A percentile compares a stretch with the other conserved stretches of the same genome.
These are phyloP conservation scores for Acleris emargana DNA, from an alignment of 2,888 invertebrate species.

Conservation along the genomic window DNA sequence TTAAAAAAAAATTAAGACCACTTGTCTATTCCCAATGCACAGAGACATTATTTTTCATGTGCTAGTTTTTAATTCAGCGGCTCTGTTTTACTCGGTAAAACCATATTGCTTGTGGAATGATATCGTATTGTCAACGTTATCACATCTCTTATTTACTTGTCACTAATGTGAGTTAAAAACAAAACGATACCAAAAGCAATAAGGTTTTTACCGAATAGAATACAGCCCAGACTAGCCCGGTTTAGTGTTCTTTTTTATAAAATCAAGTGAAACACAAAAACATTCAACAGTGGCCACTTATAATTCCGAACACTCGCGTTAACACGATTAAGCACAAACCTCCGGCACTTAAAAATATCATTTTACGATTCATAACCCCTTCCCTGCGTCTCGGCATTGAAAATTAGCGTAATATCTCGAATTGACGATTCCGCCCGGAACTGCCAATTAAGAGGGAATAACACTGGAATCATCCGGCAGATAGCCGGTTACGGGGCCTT, in stretches of 20 bases:
- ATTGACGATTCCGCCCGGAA: conserved; percentile 82
- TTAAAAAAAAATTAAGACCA: too few relatives aligned
- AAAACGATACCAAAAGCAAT: too few relatives aligned
- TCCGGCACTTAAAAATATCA: conserved; percentile 39
- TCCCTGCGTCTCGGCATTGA: conserved; percentile 79
- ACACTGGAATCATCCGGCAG: conserved; percentile 75
- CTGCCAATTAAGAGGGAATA: conserved; percentile 81
- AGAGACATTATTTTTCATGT: too few relatives aligned
- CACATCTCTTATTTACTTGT: too few relatives aligned
- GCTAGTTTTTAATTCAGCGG: too few relatives aligned
- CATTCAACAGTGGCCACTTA: not conserved
- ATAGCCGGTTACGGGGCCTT: conserved; percentile 81
- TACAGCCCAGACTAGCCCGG: too few relatives aligned
- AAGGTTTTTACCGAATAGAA: too few relatives aligned
- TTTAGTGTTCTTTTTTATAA: not conserved
- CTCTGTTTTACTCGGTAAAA: too few relatives aligned
- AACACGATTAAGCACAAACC: conserved; percentile 10
- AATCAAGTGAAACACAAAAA: not conserved
- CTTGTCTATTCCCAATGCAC: too few relatives aligned
- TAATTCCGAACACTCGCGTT: not conserved
- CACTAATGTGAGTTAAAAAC: too few relatives aligned
- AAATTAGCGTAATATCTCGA: conserved; percentile 84
- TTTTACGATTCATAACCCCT: conserved; percentile 53
- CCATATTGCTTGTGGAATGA: too few relatives aligned
- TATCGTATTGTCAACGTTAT: too few relatives aligned